Percentiles rank a stretch among this genome's conserved stretches.
Conservation (phyloP, 2,888 invertebrate species). For the Orthosia cruda region DNA sequence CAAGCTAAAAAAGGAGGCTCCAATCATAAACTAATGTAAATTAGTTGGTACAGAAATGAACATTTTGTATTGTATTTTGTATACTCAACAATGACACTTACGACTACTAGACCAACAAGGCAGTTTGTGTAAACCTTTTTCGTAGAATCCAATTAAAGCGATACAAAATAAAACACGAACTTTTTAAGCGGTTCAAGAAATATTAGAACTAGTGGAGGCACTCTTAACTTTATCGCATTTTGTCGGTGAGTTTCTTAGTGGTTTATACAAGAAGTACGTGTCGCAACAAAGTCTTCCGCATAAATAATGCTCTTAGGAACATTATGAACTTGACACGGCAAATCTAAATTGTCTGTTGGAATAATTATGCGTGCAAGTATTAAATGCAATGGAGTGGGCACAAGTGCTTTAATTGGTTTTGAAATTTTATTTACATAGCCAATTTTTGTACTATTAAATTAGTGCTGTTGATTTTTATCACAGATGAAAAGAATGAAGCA, state of each 20-base stretch:
- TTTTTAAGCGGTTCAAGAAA: conserved; percentile 38
- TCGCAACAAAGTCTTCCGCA: conserved; percentile 14
- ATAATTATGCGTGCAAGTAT: background rate
- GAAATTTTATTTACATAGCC: no score
- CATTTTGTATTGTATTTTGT: no score
- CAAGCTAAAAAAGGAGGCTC: no score
- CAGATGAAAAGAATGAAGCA: no score
- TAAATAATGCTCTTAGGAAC: conserved; percentile 36
- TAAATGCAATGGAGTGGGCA: no score
- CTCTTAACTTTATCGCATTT: conserved; percentile 30
- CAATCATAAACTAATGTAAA: no score
- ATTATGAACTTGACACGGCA: conserved; percentile 2
- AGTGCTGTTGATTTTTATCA: no score
- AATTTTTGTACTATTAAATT: no score
- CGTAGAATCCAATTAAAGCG: conserved; percentile 52
- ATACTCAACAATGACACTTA: no score
- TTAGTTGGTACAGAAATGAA: no score
- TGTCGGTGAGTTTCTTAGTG: conserved; percentile 27
- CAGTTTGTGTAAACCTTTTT: conserved; percentile 23
- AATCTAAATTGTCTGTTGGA: background rate
- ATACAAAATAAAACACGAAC: conserved; percentile 57
- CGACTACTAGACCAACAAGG: no score
- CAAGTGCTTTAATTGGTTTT: no score
- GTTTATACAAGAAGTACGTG: conserved; percentile 28
- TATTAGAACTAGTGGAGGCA: conserved; percentile 44